phyloP scores from a whole-genome alignment of 1,140 invertebrate genomes.

The Zaprionus taronus region DNA sequence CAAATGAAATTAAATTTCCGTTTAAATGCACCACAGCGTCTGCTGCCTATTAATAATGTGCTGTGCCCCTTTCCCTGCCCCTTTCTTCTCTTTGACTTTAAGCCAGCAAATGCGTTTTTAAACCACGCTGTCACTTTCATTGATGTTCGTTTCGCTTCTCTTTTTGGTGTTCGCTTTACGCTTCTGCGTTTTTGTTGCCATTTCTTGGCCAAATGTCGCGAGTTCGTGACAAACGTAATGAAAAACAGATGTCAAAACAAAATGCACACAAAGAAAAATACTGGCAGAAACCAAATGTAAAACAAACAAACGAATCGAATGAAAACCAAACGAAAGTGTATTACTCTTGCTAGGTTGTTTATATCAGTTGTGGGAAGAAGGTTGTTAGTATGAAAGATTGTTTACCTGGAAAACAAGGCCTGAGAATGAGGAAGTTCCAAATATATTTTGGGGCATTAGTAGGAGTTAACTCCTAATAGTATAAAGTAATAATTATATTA shows the following conservation, averaged over 20 bases:
- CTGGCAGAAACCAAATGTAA: background rate
- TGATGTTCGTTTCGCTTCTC: background rate
- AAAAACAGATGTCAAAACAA: slow-evolving; percentile 72
- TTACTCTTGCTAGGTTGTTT: background rate
- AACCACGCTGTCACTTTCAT: slow-evolving; percentile 25
- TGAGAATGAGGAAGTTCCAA: too few species aligned
- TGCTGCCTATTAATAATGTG: slow-evolving; percentile 38
- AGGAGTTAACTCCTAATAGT: too few species aligned
- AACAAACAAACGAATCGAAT: background rate
- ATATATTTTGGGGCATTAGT: too few species aligned
- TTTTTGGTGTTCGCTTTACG: background rate
- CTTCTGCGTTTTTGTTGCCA: slow-evolving; percentile 14
- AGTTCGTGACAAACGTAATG: slow-evolving; percentile 63
- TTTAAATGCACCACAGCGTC: slow-evolving; percentile 53
- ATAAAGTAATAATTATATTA: too few species aligned
- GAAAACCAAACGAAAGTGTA: background rate
- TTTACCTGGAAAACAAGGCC: too few species aligned
- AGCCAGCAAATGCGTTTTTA: slow-evolving; percentile 48
- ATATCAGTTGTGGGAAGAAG: background rate
- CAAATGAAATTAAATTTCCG: slow-evolving; percentile 80
- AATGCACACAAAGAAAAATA: slow-evolving; percentile 34
- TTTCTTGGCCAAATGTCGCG: slow-evolving; percentile 39
- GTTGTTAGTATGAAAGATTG: too few species aligned
- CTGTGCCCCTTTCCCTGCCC: background rate
- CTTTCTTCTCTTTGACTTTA: slow-evolving; percentile 23